Conservation (phyloP, 2,888 invertebrate species). For the Conistra vaccinii region DNA sequence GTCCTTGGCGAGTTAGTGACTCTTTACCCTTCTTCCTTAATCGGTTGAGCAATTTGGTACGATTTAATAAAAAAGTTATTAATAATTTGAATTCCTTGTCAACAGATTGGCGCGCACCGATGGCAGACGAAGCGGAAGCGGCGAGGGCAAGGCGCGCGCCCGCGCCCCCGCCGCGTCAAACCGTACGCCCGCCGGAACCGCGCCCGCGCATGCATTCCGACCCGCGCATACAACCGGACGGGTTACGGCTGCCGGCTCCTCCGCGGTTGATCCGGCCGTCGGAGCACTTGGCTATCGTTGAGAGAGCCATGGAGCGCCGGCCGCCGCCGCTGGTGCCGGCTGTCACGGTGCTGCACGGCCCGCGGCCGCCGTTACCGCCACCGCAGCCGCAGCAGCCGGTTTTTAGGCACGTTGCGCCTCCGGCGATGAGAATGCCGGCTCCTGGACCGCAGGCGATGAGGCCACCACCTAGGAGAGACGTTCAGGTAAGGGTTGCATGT, state of each 20-base stretch:
- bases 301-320: slow-evolving; percentile 77
- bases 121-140: slow-evolving; percentile 88
- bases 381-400: slow-evolving; percentile 77
- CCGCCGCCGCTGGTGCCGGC: slow-evolving; percentile 79
- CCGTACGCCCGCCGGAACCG: slow-evolving; percentile 80
- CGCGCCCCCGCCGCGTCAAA: slow-evolving; percentile 83
- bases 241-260: slow-evolving; percentile 71
- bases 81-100: slow-evolving; percentile 59
- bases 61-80: background rate
- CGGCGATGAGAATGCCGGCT: slow-evolving; percentile 84
- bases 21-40: too few relatives aligned
- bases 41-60: background rate
- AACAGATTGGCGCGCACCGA: slow-evolving; percentile 89
- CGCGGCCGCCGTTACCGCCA: slow-evolving; percentile 74
- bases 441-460: slow-evolving; percentile 78
- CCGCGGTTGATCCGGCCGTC: slow-evolving; percentile 87
- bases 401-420: slow-evolving; percentile 83
- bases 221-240: slow-evolving; percentile 71
- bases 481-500: slow-evolving; percentile 78
- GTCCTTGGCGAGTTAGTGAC: background rate
- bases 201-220: slow-evolving; percentile 77
- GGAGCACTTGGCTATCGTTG: slow-evolving; percentile 84
- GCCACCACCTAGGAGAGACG: slow-evolving; percentile 82
- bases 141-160: slow-evolving; percentile 84
- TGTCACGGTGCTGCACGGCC: slow-evolving; percentile 80